Conservation (phyloP, 2,113 vertebrate species). For the Lontra canadensis region DNA sequence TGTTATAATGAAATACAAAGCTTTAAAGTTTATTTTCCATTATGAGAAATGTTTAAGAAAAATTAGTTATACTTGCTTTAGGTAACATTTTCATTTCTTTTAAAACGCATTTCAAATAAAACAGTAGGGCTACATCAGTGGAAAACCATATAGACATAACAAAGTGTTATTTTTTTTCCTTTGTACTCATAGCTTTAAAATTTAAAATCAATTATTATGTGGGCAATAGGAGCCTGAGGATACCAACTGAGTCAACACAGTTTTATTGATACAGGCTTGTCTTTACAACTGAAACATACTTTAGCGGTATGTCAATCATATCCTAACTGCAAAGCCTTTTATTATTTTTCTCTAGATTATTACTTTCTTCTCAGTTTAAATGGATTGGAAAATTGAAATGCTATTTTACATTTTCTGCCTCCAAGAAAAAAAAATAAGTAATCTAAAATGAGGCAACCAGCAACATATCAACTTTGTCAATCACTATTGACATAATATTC, state of each 20-base stretch:
- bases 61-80: conserved; percentile 31
- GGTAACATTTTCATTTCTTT: conserved; percentile 55
- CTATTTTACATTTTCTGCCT: conserved; percentile 81
- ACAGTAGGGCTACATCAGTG: background rate
- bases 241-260: conserved; percentile 68
- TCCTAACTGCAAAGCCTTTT: conserved; percentile 67
- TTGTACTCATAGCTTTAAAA: conserved; percentile 70
- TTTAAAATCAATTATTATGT: conserved; percentile 78
- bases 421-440: conserved; percentile 75
- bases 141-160: conserved; percentile 65
- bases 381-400: conserved; percentile 83
- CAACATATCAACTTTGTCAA: conserved; percentile 81
- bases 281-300: conserved; percentile 74
- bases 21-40: background rate
- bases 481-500: conserved; percentile 82
- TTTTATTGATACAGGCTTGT: conserved; percentile 72
- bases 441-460: conserved; percentile 79
- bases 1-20: background rate
- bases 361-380: conserved; percentile 82
- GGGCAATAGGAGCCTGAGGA: conserved; percentile 58
- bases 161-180: conserved; percentile 48
- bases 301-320: conserved; percentile 80
- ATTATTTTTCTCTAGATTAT: conserved; percentile 82
- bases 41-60: conserved; percentile 28
- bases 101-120: conserved; percentile 60